Conservation (phyloP, 2,888 invertebrate species). For the Cyclophora albipunctata region DNA sequence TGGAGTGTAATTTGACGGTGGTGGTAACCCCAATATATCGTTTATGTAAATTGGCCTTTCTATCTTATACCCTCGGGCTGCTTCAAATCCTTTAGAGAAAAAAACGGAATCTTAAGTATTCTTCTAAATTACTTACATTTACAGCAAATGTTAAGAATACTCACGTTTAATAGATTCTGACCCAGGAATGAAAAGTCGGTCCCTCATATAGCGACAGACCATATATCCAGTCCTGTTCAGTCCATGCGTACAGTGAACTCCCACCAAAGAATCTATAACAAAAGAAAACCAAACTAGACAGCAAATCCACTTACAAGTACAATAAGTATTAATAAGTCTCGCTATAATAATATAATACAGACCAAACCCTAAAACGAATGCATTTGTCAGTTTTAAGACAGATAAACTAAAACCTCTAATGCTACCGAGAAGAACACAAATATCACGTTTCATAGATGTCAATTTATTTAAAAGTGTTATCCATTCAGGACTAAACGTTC, state of each 20-base stretch:
- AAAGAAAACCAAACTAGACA: constrained; percentile 1
- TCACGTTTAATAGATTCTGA: constrained; percentile 77
- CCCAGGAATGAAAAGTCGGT: constrained; percentile 73
- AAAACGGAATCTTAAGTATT: constrained; percentile 10
- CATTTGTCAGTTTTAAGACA: too few species aligned
- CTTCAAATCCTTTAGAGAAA: constrained; percentile 72
- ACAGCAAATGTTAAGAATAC: constrained; percentile 9
- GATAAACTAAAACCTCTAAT: too few species aligned
- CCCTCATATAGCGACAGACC: constrained; percentile 83
- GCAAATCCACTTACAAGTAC: not conserved
- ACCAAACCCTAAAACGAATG: not conserved
- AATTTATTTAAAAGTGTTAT: constrained; percentile 9
- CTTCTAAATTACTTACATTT: not conserved
- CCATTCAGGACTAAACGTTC: constrained; percentile 26
- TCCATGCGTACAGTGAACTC: constrained; percentile 89
- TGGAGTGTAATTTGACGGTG: too few species aligned
- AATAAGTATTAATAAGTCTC: not conserved
- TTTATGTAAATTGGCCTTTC: constrained; percentile 77
- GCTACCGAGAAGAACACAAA: not conserved
- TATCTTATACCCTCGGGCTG: constrained; percentile 80
- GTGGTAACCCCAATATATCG: constrained; percentile 33
- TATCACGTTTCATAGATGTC: not conserved
- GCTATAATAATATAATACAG: not conserved
- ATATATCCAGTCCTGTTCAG: constrained; percentile 87
- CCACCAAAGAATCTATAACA: constrained; percentile 80